Evolutionary conservation across 2,797 vertebrate species (phyloP).

Genomic region (Selene dorsalis): DNA sequence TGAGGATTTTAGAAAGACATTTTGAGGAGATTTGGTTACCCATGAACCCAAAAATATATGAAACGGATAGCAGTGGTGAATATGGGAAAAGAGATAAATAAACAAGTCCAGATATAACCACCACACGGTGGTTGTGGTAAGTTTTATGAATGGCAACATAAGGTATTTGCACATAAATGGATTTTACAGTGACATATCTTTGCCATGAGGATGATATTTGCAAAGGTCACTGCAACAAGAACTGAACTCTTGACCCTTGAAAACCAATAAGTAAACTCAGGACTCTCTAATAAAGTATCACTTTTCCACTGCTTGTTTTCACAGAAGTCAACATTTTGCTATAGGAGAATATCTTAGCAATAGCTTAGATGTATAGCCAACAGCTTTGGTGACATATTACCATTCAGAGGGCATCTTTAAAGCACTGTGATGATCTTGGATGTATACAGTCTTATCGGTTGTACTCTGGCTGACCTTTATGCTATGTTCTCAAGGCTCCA

Average conservation of each 20-base stretch:
- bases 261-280: slow-evolving; percentile 66
- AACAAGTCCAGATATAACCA: slow-evolving; percentile 35
- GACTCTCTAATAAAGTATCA: slow-evolving; percentile 66
- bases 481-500: slow-evolving; percentile 76
- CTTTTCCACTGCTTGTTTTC: slow-evolving; percentile 72
- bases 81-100: slow-evolving; percentile 19
- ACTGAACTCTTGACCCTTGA: slow-evolving; percentile 52
- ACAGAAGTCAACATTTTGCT: slow-evolving; percentile 43
- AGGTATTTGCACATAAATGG: slow-evolving; percentile 10
- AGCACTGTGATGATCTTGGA: slow-evolving; percentile 58
- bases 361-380: slow-evolving; percentile 41
- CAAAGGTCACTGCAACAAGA: slow-evolving; percentile 67
- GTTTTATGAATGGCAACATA: slow-evolving; percentile 20
- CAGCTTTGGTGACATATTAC: slow-evolving; percentile 43
- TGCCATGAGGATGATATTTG: slow-evolving; percentile 44
- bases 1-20: background rate
- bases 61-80: slow-evolving; percentile 21
- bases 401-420: slow-evolving; percentile 55
- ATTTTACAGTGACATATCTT: slow-evolving; percentile 24
- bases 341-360: slow-evolving; percentile 48
- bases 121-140: background rate
- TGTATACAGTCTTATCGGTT: slow-evolving; percentile 71
- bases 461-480: slow-evolving; percentile 81
- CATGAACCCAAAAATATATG: slow-evolving; percentile 21
- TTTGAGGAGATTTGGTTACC: slow-evolving; percentile 20